These are phyloP conservation scores for Hyposoter dolosus DNA, from an alignment of 2,888 invertebrate genomes.

Conservation along the genomic window DNA sequence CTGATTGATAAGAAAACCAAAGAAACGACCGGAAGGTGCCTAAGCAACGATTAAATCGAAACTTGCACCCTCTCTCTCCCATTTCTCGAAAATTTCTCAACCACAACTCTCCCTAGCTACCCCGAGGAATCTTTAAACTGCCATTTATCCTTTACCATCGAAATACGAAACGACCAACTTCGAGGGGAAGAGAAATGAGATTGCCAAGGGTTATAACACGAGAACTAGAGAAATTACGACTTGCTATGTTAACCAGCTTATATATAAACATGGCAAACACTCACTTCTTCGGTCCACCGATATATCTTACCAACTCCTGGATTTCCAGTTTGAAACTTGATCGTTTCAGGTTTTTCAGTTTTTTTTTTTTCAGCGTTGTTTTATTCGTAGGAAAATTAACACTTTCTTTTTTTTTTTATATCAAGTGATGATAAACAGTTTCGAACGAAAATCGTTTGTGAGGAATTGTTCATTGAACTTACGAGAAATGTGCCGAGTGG, in stretches of 20 bases:
- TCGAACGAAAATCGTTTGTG: background rate
- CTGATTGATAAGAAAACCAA: background rate
- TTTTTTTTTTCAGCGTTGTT: slow-evolving; percentile 2
- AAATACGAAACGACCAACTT: slow-evolving; percentile 67
- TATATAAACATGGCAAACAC: slow-evolving; percentile 28
- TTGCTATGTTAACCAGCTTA: slow-evolving; percentile 63
- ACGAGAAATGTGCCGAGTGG: background rate
- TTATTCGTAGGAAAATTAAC: background rate
- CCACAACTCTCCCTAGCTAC: slow-evolving; percentile 18
- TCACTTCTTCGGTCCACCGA: slow-evolving; percentile 15
- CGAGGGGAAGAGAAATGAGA: slow-evolving; percentile 8
- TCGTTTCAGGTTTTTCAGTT: background rate
- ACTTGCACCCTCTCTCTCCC: slow-evolving; percentile 25
- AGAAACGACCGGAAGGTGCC: background rate
- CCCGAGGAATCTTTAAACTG: background rate
- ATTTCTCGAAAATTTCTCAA: slow-evolving; percentile 9
- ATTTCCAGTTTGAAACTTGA: slow-evolving; percentile 31
- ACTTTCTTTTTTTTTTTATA: background rate
- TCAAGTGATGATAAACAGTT: background rate
- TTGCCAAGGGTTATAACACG: slow-evolving; percentile 46
- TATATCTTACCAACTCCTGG: slow-evolving; percentile 58
- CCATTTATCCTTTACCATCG: slow-evolving; percentile 52
- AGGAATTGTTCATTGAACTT: background rate
- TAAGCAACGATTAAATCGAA: slow-evolving; percentile 39
- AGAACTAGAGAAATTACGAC: slow-evolving; percentile 67